Evolutionary conservation across 2,888 invertebrate species (phyloP), one percentile per base, ranked within the genome.

Genomic region (Osedax frankpressi): DNA sequence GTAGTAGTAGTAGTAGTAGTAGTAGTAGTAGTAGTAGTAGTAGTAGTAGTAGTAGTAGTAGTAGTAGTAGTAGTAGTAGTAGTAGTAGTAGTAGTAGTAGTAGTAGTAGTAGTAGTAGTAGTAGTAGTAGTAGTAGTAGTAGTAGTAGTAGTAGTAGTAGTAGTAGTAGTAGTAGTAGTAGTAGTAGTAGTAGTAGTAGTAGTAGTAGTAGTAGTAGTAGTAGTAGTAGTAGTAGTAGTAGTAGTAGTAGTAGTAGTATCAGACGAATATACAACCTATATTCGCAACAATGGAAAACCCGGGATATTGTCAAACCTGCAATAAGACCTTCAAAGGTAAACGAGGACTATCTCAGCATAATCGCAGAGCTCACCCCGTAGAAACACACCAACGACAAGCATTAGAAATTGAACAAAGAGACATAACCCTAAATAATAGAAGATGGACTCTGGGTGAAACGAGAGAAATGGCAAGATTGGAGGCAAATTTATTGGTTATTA

Each of bases 11-110:
- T 74, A 74, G 75, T 74, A 76, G 75, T 72, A 73, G 76, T 75
- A 76, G 76, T 75, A 74, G 75, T 73, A 74, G 75, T 76, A 75
- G 76, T 75, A 75, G 74, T 73, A 74, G 74, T 76, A 73, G 75
- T 68, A 74, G 75, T 71, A 74, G 75, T 75, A 73, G 75, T 75
- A 73, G 74, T 74, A 74, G 74, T 71, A 73, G 73, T 74, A 75
- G 75, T 76, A 74, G 76, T 76, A 76, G 76, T 73, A 76, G 73
- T 75, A 76, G 75, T 76, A 75, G 75, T 73, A 73, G 75, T 73
- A 76, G 75, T 75, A 71, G 76, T 76, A 75, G 75, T 73, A 73
- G 76, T 75, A 76, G 73, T 75, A 73, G 75, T 76, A 76, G 74
- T 75, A 75, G 74, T 76, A 72, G 73, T 75, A 75, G 73, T 75